Evolutionary conservation across 1,140 invertebrate species (phyloP), one percentile per base, ranked within the genome.

Genomic region (Lepidurus packardi): DNA sequence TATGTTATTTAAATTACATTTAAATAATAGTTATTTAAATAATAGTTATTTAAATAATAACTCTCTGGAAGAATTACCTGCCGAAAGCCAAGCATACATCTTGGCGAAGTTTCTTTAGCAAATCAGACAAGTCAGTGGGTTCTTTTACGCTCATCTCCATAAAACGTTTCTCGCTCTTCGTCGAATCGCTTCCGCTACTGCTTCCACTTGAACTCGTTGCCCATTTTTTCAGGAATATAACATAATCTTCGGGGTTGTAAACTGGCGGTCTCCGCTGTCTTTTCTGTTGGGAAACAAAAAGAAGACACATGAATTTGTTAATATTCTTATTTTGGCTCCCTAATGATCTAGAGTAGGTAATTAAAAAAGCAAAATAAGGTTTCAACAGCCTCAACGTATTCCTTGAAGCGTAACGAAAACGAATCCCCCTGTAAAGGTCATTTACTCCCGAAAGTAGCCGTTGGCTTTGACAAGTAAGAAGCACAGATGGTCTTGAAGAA

Each of bases 171-270:
- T 44, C 73, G 21, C 75, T 77, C 42, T 44, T 77, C 9, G 9
- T 78, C 44, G 73, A 42, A 16, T 73, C 78, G 43, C 25, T 74
- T 74, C 43, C 75, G 73, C 4, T 21, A 47, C 11, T 78, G n/a
- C 43, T 78, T 75, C 42, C 73, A 43, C 43, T 78, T 42, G 43
- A 74, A 43, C 10, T 73, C 25, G 21, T 24, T 43, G 65, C 44
- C 43, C 74, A 73, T 73, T 75, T 78, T 16, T 74, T 73, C 21
- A 78, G n/a, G 34, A 78, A 78, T 21, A 44, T 25, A 0, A 44
- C 73, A 74, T 78, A 78, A 74, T 78, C 78, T 47, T 78, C 78
- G 42, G 78, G 73, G 75, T 78, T 78, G 73, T 74, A 74, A 73
- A 74, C 45, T 42, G 78, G 78, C 16, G 78, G 78, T 25, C 78